Evolutionary conservation across 2,888 invertebrate species (phyloP).

Genomic region (Strigamia crassipes): DNA sequence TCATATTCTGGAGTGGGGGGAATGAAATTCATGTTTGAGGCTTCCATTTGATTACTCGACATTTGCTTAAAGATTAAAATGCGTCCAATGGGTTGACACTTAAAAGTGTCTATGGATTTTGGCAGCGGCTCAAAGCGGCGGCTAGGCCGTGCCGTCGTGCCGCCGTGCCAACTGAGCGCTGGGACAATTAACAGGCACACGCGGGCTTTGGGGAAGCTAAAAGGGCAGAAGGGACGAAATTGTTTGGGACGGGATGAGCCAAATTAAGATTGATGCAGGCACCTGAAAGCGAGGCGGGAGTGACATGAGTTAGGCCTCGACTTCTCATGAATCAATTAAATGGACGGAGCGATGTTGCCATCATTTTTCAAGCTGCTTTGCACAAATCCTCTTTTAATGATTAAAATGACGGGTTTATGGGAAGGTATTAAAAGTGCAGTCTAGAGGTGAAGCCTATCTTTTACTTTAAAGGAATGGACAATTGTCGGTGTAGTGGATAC

Average conservation of each 20-base stretch:
- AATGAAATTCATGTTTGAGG: conserved; percentile 35
- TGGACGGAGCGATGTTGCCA: conserved; percentile 37
- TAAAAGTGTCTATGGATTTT: conserved; percentile 26
- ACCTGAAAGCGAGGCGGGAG: conserved; percentile 33
- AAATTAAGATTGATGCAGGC: conserved; percentile 25
- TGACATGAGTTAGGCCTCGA: conserved; percentile 26
- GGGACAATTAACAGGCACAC: conserved; percentile 28
- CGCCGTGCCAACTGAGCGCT: not conserved
- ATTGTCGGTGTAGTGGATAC: not conserved
- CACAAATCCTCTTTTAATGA: conserved; percentile 36
- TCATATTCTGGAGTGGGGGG: not conserved
- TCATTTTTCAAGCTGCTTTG: conserved; percentile 40
- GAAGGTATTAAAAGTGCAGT: conserved; percentile 13
- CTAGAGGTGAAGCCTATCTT: not conserved
- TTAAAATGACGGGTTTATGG: conserved; percentile 37
- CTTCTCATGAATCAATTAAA: conserved; percentile 38
- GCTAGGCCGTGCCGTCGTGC: no score
- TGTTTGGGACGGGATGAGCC: conserved; percentile 30
- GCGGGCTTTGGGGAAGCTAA: not conserved
- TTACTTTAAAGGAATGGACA: not conserved
- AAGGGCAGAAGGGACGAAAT: conserved; percentile 22
- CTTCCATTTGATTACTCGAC: conserved; percentile 24
- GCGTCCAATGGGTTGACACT: not conserved
- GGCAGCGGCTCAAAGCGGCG: conserved; percentile 4
- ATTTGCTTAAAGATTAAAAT: conserved; percentile 8